Conservation (phyloP, 2,113 vertebrate genomes). For the Triplophysa tibetana region DNA sequence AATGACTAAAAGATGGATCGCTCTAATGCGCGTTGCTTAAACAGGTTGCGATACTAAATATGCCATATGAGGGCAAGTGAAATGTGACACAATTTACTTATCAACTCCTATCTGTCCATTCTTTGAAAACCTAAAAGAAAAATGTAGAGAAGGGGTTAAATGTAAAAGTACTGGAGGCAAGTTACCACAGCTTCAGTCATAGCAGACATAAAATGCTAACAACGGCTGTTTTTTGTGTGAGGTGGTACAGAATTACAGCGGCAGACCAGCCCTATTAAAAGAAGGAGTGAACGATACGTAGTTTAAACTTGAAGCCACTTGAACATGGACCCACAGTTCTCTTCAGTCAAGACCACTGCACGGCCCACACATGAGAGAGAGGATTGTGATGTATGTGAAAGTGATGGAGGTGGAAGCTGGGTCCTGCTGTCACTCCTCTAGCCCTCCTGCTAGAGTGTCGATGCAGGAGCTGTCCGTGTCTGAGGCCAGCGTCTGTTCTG, state of each 20-base stretch:
- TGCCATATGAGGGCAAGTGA: background rate
- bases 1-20: conserved; percentile 7
- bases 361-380: conserved; percentile 8
- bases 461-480: conserved; percentile 99
- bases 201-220: background rate
- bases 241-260: background rate
- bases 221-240: background rate
- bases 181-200: background rate
- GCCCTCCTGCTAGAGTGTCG: conserved; percentile 87
- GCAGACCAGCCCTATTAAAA: background rate
- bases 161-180: background rate
- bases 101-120: background rate
- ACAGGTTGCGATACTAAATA: background rate
- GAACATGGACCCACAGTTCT: conserved; percentile 9
- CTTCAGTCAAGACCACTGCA: conserved; percentile 22
- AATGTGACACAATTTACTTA: background rate
- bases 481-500: conserved; percentile 97
- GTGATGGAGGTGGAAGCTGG: conserved; percentile 19
- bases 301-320: conserved; percentile 1
- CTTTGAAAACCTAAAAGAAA: conserved; percentile 6
- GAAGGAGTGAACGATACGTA: background rate
- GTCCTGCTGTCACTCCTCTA: conserved; percentile 89
- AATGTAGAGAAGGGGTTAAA: background rate
- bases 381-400: background rate
- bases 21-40: background rate